phyloP scores from a whole-genome alignment of 2,888 invertebrate genomes.

The Habroteleia sp. region DNA sequence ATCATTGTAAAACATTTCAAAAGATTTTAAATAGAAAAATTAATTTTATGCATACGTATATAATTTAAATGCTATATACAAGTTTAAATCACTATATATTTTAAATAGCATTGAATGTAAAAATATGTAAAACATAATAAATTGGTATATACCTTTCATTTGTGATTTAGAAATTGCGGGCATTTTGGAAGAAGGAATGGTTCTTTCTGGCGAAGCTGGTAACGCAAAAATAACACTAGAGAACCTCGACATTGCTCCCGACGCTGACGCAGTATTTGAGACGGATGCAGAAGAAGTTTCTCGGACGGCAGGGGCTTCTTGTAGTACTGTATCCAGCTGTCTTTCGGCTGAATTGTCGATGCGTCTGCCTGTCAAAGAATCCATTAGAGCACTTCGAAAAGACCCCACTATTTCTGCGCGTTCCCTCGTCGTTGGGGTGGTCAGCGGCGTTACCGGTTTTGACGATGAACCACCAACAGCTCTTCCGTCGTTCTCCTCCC shows the following conservation, averaged over 20 bases:
- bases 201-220: conserved; percentile 73
- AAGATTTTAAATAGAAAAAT: too few species aligned
- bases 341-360: conserved; percentile 37
- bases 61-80: too few species aligned
- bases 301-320: conserved; percentile 23
- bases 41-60: too few species aligned
- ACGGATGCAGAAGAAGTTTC: conserved; percentile 57
- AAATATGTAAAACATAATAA: neutral
- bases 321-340: conserved; percentile 26
- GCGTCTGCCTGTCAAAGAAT: conserved; percentile 44
- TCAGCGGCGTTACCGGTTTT: conserved; percentile 65
- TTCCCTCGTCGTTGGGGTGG: conserved; percentile 54
- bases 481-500: conserved; percentile 69
- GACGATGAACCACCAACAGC: conserved; percentile 70
- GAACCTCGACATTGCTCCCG: conserved; percentile 66
- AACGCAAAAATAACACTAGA: conserved; percentile 71
- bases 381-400: conserved; percentile 55
- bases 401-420: conserved; percentile 51
- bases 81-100: too few species aligned
- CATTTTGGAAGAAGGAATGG: conserved; percentile 63
- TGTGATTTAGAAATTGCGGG: conserved; percentile 86
- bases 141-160: conserved; percentile 87
- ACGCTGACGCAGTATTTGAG: conserved; percentile 57
- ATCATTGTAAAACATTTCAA: too few species aligned
- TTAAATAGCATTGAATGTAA: too few species aligned